These are phyloP conservation scores for Drosophila rhopaloa DNA, from an alignment of 1,140 invertebrate species.

Conservation along the genomic window DNA sequence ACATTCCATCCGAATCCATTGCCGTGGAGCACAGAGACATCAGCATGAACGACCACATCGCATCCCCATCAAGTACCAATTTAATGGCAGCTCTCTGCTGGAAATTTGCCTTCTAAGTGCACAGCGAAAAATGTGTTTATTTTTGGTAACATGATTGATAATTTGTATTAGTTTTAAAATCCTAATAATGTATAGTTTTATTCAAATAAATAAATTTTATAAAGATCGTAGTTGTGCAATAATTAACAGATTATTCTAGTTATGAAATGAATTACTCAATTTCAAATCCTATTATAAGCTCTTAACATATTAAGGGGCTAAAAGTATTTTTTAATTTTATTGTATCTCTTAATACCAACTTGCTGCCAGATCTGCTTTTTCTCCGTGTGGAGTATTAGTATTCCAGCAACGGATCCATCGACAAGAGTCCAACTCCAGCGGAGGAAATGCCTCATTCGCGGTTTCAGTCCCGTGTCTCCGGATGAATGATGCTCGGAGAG, in stretches of 20 bases:
- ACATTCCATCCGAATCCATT: conserved; percentile 20
- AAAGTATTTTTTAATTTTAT: too few relatives aligned
- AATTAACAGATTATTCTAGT: too few relatives aligned
- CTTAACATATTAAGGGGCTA: too few relatives aligned
- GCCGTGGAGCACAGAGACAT: conserved; percentile 9
- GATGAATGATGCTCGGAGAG: conserved; percentile 48
- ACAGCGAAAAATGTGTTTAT: conserved; percentile 7
- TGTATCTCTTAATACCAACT: too few relatives aligned
- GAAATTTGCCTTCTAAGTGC: background rate
- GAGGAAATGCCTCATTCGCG: conserved; percentile 15
- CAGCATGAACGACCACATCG: conserved; percentile 54
- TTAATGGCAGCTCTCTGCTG: conserved; percentile 63
- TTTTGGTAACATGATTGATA: background rate
- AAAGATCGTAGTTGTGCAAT: too few relatives aligned
- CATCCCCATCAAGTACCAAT: conserved; percentile 66
- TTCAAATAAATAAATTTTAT: too few relatives aligned
- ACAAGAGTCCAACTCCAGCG: conserved; percentile 27
- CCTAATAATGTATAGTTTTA: too few relatives aligned
- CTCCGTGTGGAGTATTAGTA: conserved; percentile 52
- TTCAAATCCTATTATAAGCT: too few relatives aligned
- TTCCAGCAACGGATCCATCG: conserved; percentile 43
- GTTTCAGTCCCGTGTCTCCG: conserved; percentile 19
- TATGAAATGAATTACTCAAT: too few relatives aligned
- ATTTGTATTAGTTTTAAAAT: too few relatives aligned
- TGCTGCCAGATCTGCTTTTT: conserved; percentile 4